Base-by-base conservation (phyloP, 2,888 invertebrate species). In the Didymodactylos carnosus region DNA sequence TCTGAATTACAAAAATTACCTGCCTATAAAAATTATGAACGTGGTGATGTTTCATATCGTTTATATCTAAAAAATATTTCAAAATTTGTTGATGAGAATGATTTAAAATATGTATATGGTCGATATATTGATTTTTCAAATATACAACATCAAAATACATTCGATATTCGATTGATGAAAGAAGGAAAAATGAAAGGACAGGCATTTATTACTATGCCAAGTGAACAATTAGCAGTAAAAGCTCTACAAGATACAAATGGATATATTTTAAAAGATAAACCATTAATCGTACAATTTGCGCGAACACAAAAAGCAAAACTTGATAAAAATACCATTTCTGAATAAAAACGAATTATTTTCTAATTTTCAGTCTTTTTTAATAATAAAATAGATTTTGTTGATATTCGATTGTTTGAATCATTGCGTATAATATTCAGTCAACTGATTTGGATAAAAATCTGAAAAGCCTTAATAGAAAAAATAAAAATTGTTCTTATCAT, bases 101-200 rank as follows among this genome's bases (percentile, higher is more conserved):
- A 91, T 84, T 84, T 92, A 5, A 86, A 88, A 78, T 87, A 87
- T 77, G 88, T 94, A 77, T 94, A 88, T 81, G 88, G 87, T 75
- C 86, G 88, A 72, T 92, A 89, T 78, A 80, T 86, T 7, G 79
- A 86, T 73, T 82, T 84, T 79, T 81, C 81, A 27, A 79, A 81
- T 70, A 83, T 85, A 72, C 80, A 80, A 53, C 84, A 85, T 70
- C 76, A 77, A 72, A 78, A 77, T 77, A 86, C 86, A 80, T 88
- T 87, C 80, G 86, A 87, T 82, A 88, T 94, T 7, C 87, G 90
- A 78, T 86, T 93, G 19, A 91, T 94, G 92, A 90, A 91, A 80
- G 91, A 92, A 82, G 94, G 94, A 1, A 87, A 92, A 80, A 94
- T 94, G 94, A 94, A 93, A 83, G 94, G 94, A 0, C 94, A 94